phyloP scores from a whole-genome alignment of 2,797 vertebrate genomes.

The Nothura maculosa region DNA sequence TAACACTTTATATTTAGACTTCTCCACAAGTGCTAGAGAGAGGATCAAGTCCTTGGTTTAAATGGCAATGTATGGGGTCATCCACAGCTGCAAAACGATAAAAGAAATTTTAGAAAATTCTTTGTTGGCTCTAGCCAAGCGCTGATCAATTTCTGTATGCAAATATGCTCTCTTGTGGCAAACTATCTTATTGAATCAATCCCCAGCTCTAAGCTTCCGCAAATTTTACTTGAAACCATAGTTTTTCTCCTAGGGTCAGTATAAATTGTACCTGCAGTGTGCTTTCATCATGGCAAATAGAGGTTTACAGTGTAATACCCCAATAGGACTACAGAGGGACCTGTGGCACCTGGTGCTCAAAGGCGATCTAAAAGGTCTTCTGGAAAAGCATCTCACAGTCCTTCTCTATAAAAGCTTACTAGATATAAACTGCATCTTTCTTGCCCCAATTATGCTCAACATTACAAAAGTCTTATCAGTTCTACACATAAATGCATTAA shows the following conservation, averaged over 20 bases:
- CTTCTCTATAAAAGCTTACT: not conserved
- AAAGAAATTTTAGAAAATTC: not conserved
- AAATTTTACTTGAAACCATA: not conserved
- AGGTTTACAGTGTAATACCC: not conserved
- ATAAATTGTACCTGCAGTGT: not conserved
- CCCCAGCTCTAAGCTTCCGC: not conserved
- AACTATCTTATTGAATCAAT: constrained; percentile 47
- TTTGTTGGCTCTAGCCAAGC: not conserved
- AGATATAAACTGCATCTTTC: not conserved
- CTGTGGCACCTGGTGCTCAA: accelerated
- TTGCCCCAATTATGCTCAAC: not conserved
- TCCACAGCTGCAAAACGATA: not conserved
- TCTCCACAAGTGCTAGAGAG: not conserved
- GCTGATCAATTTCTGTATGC: constrained; percentile 17
- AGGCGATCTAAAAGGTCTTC: not conserved
- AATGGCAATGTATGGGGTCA: not conserved
- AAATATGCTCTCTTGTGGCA: constrained; percentile 70
- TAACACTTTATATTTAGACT: not conserved
- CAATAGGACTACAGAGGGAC: not conserved
- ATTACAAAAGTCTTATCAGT: accelerated
- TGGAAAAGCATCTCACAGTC: not conserved
- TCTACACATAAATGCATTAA: not conserved
- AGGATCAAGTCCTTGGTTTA: constrained; percentile 62
- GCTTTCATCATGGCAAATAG: accelerated
- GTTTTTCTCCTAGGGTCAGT: not conserved